Evolutionary conservation across 1,140 invertebrate species (phyloP), one percentile per base, ranked within the genome.

Genomic region (Radopholus similis): DNA sequence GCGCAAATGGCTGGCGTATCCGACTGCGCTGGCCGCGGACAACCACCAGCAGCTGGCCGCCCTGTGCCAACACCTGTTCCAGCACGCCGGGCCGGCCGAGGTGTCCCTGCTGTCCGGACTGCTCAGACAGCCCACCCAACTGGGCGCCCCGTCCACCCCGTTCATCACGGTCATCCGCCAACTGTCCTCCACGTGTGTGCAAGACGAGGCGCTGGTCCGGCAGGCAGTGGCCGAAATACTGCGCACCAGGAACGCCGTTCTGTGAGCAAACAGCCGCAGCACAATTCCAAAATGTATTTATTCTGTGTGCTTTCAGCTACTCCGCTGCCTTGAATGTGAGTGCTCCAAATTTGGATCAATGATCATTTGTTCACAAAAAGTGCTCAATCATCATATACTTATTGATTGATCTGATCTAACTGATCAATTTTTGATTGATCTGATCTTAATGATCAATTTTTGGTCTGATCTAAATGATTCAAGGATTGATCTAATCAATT

Each of bases 31-130:
- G 37, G 63, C 71, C 23, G 70, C 72, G 34, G 77, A 82, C 47
- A 66, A 83, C 32, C 73, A 81, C 64, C 78, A 82, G 64, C 78
- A 80, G 49, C 65, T 80, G 40, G 78, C 75, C n/a, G 78, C 78
- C 23, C 71, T 81, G 34, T 81, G 79, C 56, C 76, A 82, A 70
- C 72, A 72, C 56, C 55, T 81, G 26, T 82, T 72, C 42, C 72
- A 70, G n/a, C 66, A 82, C 37, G 63, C 66, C 26, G 72, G 74
- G 18, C 64, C 63, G 15, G 40, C 73, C 13, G 76, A 80, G 51
- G 49, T 78, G 9, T 54, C 67, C 1, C 38, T 81, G 18, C 42
- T 80, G 37, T 64, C 64, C 21, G 70, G 65, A n/a, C 55, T 80
- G 28, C 70, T 82, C n/a, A 60, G 58, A 55, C 73, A 78, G 60